Evolutionary conservation across 2,113 vertebrate species (phyloP), one percentile per base, ranked within the genome.

Genomic region (Otus sunia): DNA sequence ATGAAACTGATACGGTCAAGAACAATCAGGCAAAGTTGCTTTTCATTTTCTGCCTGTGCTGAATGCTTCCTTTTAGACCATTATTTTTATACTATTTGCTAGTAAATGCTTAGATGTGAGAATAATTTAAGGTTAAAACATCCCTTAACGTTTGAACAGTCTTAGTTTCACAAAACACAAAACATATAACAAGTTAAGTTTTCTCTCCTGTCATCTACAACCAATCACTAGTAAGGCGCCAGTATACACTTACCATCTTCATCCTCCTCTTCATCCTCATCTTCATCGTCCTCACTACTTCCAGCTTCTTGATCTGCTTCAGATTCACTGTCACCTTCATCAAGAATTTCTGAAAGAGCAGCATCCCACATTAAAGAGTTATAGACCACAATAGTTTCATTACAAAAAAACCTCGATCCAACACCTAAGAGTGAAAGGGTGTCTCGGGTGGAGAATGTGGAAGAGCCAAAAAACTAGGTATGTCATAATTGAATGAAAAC

Each of bases 281-380:
- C 99, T 0, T 99, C 99, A 2, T 99, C 99, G 4, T 99, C 99
- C 19, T 98, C 99, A 60, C 98, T 99, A 94, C 98, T 99, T 47
- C 98, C 99, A 80, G 96, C 99, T 12, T 99, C 99, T 26, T 99
- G 98, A 17, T 98, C 99, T 62, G 95, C 96, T 77, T 98, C 98
- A 39, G 99, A 99, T 77, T 99, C 99, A 92, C 98, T 99, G 97
- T 99, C 99, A 93, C 99, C 99, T 95, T 99, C 99, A 79, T 99
- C 99, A 96, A 99, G 98, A 95, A 99, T 99, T 96, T 99, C 99
- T 99, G 93, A 34, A 96, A 96, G 27, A 84, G 50, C 77, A 96
- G 56, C 69, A 67, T 66, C 75, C 32, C 72, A 92, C 14, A 86
- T 94, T 84, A 93, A 88, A 26, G 19, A 50, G 34, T 69, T 7